A percentile compares a stretch with the other conserved stretches of the same genome.
phyloP scores from a whole-genome alignment of 1,140 invertebrate genomes.

The Zaprionus camerounensis region DNA sequence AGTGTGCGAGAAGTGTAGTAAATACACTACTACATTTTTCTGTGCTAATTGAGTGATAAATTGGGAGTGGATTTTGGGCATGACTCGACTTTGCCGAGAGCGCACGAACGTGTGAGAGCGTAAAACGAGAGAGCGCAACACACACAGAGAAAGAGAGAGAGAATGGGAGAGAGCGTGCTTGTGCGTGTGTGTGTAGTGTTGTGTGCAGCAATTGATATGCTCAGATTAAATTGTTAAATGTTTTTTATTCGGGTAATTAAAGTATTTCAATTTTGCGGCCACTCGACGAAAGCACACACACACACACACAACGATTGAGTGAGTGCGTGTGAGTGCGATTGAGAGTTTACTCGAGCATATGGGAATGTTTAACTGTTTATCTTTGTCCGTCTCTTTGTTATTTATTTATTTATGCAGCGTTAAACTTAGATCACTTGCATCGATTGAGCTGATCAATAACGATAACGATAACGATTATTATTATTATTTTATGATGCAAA shows the following conservation, averaged over 20 bases:
- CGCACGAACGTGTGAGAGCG: conserved; percentile 54
- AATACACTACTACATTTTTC: conserved; percentile 84
- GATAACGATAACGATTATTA: conserved; percentile 8
- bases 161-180: conserved; percentile 22
- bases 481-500: conserved; percentile 1
- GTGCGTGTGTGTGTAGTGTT: conserved; percentile 45
- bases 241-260: conserved; percentile 83
- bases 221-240: conserved; percentile 84
- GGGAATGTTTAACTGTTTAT: conserved; percentile 32
- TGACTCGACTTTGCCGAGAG: conserved; percentile 58
- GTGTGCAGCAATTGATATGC: conserved; percentile 79
- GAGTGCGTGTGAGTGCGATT: conserved; percentile 2
- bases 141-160: not conserved
- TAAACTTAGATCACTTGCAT: conserved; percentile 25
- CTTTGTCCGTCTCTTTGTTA: conserved; percentile 2
- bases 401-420: conserved; percentile 36
- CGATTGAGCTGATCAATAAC: conserved; percentile 2
- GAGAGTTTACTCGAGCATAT: conserved; percentile 26
- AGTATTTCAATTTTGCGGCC: conserved; percentile 75
- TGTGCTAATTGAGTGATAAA: conserved; percentile 84
- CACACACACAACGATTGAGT: not conserved
- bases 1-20: conserved; percentile 75
- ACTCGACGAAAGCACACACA: conserved; percentile 34
- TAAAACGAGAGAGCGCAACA: conserved; percentile 31
- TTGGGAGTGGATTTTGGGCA: conserved; percentile 81